A percentile compares a stretch with the other conserved stretches of the same genome.
phyloP scores from a whole-genome alignment of 2,797 vertebrate genomes.

The Hozukius guyotensis region DNA sequence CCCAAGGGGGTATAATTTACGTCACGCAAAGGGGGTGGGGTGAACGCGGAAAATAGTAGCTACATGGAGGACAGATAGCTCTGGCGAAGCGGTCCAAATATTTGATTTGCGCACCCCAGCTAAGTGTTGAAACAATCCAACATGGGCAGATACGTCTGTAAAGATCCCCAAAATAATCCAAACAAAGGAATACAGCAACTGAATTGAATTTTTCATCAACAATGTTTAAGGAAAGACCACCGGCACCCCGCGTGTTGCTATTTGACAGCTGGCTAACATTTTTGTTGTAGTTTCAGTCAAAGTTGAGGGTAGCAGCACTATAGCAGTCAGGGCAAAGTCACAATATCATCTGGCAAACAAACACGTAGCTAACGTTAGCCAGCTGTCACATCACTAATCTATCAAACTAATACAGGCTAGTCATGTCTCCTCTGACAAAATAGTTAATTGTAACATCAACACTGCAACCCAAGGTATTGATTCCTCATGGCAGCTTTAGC shows the following conservation, averaged over 20 bases:
- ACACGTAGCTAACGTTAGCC: no score
- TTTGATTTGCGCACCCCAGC: no score
- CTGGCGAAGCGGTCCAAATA: not conserved
- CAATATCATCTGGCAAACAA: no score
- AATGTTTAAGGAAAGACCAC: not conserved
- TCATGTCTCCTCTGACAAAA: no score
- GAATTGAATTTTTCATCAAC: accelerated
- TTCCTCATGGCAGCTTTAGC: no score
- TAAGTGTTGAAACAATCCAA: not conserved
- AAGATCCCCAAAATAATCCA: not conserved
- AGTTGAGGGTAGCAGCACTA: no score
- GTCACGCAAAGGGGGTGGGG: accelerated
- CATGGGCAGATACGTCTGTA: not conserved
- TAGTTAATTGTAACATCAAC: no score
- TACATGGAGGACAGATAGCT: not conserved
- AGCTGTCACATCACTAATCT: no score
- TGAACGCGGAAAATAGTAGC: not conserved
- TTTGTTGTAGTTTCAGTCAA: no score
- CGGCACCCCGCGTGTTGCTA: not conserved
- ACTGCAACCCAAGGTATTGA: no score
- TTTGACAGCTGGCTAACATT: not conserved
- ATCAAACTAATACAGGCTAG: no score
- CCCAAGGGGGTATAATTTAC: not conserved
- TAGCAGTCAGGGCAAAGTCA: no score
- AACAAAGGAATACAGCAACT: not conserved